Percentiles rank a stretch among this genome's conserved stretches.
These are phyloP conservation scores for Rhopilema esculentum DNA, from an alignment of 30 jellyfish, hydroid and myxozoan genomes.

Conservation along the genomic window DNA sequence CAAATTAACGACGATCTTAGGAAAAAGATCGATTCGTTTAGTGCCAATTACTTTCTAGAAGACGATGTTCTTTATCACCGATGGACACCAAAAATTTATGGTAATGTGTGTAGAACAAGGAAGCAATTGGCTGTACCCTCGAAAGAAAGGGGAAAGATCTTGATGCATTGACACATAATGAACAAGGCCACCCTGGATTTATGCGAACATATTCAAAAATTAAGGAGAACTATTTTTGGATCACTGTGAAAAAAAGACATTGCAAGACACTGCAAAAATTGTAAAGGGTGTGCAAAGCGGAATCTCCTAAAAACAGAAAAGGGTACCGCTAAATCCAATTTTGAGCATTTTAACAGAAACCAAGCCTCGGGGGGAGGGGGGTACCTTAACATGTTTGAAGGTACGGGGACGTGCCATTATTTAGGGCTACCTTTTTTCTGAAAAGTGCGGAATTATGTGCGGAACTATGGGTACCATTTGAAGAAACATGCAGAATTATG, in stretches of 20 bases:
- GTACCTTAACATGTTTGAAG: too few relatives aligned
- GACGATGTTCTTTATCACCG: constrained; percentile 42
- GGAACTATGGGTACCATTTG: too few relatives aligned
- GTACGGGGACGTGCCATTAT: too few relatives aligned
- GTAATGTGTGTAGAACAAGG: constrained; percentile 14
- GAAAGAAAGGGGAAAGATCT: constrained; percentile 25
- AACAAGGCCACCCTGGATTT: constrained; percentile 32
- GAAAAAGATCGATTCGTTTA: background rate
- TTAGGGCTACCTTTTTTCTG: too few relatives aligned
- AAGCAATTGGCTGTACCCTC: constrained; percentile 55
- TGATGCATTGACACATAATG: constrained; percentile 25
- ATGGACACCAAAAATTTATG: constrained; percentile 17
- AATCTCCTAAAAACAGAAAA: constrained; percentile 26
- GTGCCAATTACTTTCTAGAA: constrained; percentile 2
- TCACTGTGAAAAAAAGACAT: constrained; percentile 26
- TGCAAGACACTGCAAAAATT: constrained; percentile 29
- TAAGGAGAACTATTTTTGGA: constrained; percentile 37
- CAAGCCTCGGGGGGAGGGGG: too few relatives aligned
- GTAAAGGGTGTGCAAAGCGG: constrained; percentile 41
- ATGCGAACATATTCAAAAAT: constrained; percentile 18
- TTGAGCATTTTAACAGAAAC: too few relatives aligned
- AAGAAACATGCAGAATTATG: too few relatives aligned
- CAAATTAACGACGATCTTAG: background rate
- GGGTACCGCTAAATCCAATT: constrained; percentile 38
- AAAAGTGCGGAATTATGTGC: too few relatives aligned